phyloP scores from a whole-genome alignment of 2,888 invertebrate genomes.

The Epistrophella euchroma region DNA sequence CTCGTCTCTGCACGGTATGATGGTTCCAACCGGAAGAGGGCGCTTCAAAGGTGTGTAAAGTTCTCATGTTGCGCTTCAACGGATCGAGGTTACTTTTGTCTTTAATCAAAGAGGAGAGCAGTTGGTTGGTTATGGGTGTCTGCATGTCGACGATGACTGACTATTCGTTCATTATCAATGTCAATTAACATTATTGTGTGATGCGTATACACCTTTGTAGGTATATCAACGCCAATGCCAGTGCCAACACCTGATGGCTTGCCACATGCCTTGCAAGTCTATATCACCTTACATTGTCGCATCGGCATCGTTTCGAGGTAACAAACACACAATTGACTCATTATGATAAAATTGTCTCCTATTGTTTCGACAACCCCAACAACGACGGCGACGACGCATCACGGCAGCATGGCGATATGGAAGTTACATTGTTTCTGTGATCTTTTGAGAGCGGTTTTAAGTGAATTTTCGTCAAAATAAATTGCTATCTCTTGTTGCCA shows the following conservation, averaged over 20 bases:
- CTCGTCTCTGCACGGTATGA: constrained; percentile 18
- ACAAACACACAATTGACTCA: constrained; percentile 59
- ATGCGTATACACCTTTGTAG: constrained; percentile 16
- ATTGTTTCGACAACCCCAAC: neutral
- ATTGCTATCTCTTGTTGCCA: constrained; percentile 60
- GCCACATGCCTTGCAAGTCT: constrained; percentile 43
- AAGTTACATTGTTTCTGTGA: constrained; percentile 26
- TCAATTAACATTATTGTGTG: constrained; percentile 69
- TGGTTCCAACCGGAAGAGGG: constrained; percentile 62
- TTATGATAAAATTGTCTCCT: constrained; percentile 36
- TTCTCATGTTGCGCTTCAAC: constrained; percentile 67
- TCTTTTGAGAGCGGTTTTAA: constrained; percentile 62
- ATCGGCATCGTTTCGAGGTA: constrained; percentile 51
- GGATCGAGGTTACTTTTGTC: constrained; percentile 39
- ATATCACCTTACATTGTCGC: constrained; percentile 67
- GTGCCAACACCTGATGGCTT: constrained; percentile 26
- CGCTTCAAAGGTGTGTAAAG: constrained; percentile 56
- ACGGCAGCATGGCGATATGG: too few species aligned
- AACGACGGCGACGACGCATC: neutral
- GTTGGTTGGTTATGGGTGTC: constrained; percentile 7
- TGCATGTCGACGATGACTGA: constrained; percentile 40
- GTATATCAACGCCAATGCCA: constrained; percentile 41
- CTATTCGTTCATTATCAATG: constrained; percentile 75
- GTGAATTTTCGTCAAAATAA: constrained; percentile 69
- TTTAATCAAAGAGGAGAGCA: constrained; percentile 6